Evolutionary conservation across 1,140 invertebrate genomes (phyloP).

Genomic region (Drusus annulatus): DNA sequence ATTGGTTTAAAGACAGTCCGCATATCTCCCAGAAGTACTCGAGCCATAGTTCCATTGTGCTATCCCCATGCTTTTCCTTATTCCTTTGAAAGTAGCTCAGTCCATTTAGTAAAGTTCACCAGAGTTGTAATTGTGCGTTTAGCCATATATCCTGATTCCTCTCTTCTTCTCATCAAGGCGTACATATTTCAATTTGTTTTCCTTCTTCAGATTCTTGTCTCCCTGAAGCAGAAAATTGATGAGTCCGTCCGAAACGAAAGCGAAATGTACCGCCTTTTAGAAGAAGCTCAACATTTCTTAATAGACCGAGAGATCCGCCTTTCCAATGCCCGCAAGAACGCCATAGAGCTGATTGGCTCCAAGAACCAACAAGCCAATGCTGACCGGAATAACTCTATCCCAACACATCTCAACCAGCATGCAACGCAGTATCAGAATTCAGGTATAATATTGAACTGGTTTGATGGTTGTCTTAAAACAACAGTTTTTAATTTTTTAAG

Average conservation of each 20-base stretch:
- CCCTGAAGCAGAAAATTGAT: slow-evolving; percentile 90
- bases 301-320: slow-evolving; percentile 83
- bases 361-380: slow-evolving; percentile 52
- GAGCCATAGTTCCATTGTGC: no score
- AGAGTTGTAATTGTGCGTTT: no score
- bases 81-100: no score
- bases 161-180: no score
- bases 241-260: slow-evolving; percentile 81
- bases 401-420: slow-evolving; percentile 40
- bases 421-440: slow-evolving; percentile 45
- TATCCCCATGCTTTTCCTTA: no score
- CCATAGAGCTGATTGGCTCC: slow-evolving; percentile 66
- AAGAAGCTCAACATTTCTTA: slow-evolving; percentile 83
- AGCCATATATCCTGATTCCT: no score
- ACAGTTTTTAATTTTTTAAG: no score
- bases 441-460: not conserved
- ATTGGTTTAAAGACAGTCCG: no score
- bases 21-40: no score
- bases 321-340: slow-evolving; percentile 77
- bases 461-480: no score
- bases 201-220: slow-evolving; percentile 80
- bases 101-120: no score
- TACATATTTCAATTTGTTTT: not conserved
- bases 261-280: slow-evolving; percentile 79
- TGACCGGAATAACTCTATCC: slow-evolving; percentile 22